Base-by-base conservation (phyloP, 2,113 vertebrate genomes). In the Hippocampus guttulatus region DNA sequence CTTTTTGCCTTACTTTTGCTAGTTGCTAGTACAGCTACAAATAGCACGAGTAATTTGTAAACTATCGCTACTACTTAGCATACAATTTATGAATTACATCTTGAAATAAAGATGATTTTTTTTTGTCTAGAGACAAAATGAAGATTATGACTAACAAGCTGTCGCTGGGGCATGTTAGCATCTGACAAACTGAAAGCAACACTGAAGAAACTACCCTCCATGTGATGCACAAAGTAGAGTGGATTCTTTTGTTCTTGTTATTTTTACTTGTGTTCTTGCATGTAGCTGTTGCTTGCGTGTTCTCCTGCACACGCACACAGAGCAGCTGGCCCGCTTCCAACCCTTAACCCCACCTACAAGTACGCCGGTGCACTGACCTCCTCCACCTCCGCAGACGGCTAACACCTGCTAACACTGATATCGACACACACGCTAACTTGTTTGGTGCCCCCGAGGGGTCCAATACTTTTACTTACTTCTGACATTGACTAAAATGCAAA, bases 281-380 rank as follows among this genome's bases (percentile, higher is more conserved):
- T 16, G 30, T 33, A 1, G n/a, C 3, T 23, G 52, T 2, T n/a
- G 21, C 52, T 27, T 75, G 76, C 27, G 43, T 67, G 68, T 69
- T 7, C 66, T 30, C 27, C 47, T 45, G 40, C 67, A 71, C 62
- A 71, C 47, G 30, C 67, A 71, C 62, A 71, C 10, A 47, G 69
- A 86, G 81, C 86, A 84, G 79, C 84, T 88, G 82, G 76, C 78
- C 70, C 78, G 66, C 76, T 72, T 64, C 63, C 78, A 71, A 82
- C 82, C 79, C 80, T 27, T 71, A 82, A 81, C 81, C 77, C 65
- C 6, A 47, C 70, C 74, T 70, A 43, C 77, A 88, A 80, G 77
- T 86, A 63, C 69, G 69, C 68, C 66, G 38, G 16, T 68, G 63
- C 25, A 61, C 41, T 25, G 47, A 79, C 70, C 78, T 75, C 20